Evolutionary conservation across 2,113 vertebrate species (phyloP).

Genomic region (Gambusia holbrooki): DNA sequence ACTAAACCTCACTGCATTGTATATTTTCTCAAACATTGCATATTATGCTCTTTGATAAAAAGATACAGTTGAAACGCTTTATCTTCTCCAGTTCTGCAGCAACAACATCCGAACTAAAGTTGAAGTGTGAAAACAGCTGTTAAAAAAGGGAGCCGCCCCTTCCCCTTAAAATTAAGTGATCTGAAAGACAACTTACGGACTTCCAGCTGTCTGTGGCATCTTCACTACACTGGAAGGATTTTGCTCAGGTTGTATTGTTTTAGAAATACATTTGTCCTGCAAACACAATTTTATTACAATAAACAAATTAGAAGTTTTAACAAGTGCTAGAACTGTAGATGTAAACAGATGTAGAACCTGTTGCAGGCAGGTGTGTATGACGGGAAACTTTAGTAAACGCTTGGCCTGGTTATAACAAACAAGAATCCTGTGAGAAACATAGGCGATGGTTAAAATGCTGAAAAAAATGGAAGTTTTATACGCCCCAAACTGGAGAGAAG

Average conservation of each 20-base stretch:
- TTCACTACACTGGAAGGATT: neutral
- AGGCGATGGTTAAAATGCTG: neutral
- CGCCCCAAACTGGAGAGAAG: neutral
- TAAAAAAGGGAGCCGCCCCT: neutral
- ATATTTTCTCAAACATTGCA: neutral
- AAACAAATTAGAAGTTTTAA: neutral
- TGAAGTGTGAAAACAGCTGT: neutral
- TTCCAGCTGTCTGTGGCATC: constrained; percentile 29
- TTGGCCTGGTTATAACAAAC: constrained; percentile 65
- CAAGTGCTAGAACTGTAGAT: neutral
- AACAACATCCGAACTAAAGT: constrained; percentile 66
- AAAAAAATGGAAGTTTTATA: neutral
- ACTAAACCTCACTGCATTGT: neutral
- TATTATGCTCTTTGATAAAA: constrained; percentile 23
- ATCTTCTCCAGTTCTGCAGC: constrained; percentile 80
- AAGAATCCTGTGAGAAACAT: constrained; percentile 66
- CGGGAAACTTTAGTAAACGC: constrained; percentile 47
- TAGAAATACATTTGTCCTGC: constrained; percentile 45
- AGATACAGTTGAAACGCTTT: constrained; percentile 80
- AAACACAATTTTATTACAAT: constrained; percentile 3
- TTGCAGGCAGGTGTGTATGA: constrained; percentile 67
- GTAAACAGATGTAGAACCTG: constrained; percentile 35
- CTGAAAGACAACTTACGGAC: constrained; percentile 41
- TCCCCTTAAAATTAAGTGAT: neutral
- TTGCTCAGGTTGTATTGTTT: constrained; percentile 23